Conservation (phyloP, 2,797 vertebrate genomes). For the Lutra lutra region DNA sequence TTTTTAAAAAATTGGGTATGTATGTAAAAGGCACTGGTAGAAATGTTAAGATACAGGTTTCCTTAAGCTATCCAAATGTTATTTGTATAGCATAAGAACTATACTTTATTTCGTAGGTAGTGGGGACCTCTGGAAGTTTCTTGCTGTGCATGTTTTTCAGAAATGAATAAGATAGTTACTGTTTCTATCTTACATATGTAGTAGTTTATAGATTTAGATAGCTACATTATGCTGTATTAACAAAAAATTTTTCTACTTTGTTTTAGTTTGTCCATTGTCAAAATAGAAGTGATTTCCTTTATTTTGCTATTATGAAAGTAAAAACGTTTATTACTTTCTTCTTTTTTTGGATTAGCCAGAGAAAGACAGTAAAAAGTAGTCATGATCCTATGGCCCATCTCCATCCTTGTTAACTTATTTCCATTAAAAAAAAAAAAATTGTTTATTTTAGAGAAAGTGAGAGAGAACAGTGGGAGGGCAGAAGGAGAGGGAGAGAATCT, state of each 20-base stretch:
- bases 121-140: not conserved
- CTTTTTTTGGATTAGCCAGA: not conserved
- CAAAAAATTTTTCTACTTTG: slow-evolving; percentile 31
- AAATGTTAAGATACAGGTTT: not conserved
- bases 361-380: not conserved
- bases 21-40: not conserved
- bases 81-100: not conserved
- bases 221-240: not conserved
- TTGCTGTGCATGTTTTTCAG: not conserved
- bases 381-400: not conserved
- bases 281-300: not conserved
- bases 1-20: not conserved
- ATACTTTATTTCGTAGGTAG: not conserved
- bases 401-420: not conserved
- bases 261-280: slow-evolving; percentile 28
- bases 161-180: not conserved
- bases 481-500: not conserved
- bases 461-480: not conserved
- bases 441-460: not conserved
- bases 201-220: not conserved
- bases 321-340: not conserved
- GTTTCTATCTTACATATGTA: not conserved
- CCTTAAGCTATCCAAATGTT: not conserved
- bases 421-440: not conserved
- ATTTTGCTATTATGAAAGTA: not conserved